Evolutionary conservation across 2,797 vertebrate species (phyloP), one percentile per base, ranked within the genome.

Genomic region (Ctenopoma kingsleyae): DNA sequence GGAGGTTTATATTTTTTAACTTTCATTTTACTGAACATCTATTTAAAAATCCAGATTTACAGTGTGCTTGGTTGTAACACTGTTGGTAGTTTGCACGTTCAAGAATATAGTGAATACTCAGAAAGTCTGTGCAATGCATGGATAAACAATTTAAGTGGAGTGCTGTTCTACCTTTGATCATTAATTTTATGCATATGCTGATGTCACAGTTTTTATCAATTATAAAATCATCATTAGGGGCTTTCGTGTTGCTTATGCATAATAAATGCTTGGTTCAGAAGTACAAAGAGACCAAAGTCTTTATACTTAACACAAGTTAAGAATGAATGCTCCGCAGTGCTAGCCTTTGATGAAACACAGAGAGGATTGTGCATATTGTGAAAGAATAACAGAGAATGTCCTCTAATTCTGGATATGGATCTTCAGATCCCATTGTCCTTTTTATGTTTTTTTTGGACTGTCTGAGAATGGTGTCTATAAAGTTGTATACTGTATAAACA

Each of bases 161-260:
- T 20, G 44, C 19, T 47, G 44, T 22, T 19, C 44, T 20, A 47
- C 44, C 22, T 20, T 10, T 22, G 9, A 47, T 22, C n/a, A 20
- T 47, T 47, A 20, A 47, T 87, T 66, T 66, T 53, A 84, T 76
- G 67, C 80, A 74, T 67, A 69, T 85, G 85, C 88, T 89, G 84
- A 90, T 86, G 73, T 56, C 41, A 83, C 85, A 82, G 55, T 80
- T 85, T 88, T 83, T 19, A 87, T 89, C 73, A 89, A 83, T 88
- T 90, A 87, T 85, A 78, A 80, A 90, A 86, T 83, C 78, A 76
- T 90, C 76, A 91, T 90, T 88, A 89, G 79, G 63, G 74, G 61
- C 67, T 60, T 86, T 83, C 85, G 84, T 87, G 75, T 88, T 78
- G 69, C 76, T 64, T 61, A 77, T 88, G 80, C 82, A 89, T 90